A percentile compares a stretch with the other conserved stretches of the same genome.
phyloP scores from a whole-genome alignment of 2,888 invertebrate genomes.

The Rhagophthalmus giganteus region DNA sequence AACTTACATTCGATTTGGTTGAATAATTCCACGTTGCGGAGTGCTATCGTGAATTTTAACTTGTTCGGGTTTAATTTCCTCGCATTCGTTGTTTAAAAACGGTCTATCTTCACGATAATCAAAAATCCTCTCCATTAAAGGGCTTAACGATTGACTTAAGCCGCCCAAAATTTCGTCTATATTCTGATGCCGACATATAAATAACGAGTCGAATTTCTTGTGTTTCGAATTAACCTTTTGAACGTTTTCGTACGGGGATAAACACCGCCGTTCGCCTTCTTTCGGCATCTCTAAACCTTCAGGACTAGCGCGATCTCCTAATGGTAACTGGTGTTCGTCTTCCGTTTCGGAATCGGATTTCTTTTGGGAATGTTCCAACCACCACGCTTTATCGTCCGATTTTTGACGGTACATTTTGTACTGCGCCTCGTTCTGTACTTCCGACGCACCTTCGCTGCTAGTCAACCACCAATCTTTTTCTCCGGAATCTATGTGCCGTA shows the following conservation, averaged over 20 bases:
- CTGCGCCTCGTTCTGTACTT: slow-evolving; percentile 34
- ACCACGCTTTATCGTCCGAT: slow-evolving; percentile 61
- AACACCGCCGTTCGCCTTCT: slow-evolving; percentile 56
- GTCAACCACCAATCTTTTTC: slow-evolving; percentile 72
- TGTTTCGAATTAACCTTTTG: slow-evolving; percentile 43
- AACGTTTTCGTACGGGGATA: slow-evolving; percentile 75
- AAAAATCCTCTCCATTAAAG: slow-evolving; percentile 64
- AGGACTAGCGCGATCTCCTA: slow-evolving; percentile 80
- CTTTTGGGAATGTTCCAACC: slow-evolving; percentile 55
- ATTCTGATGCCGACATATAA: slow-evolving; percentile 83
- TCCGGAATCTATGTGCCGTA: slow-evolving; percentile 69
- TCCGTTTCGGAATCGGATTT: slow-evolving; percentile 55
- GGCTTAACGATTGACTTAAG: slow-evolving; percentile 63
- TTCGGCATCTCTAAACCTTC: slow-evolving; percentile 68
- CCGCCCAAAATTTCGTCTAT: slow-evolving; percentile 87
- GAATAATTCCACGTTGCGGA: slow-evolving; percentile 69
- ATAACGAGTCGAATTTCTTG: slow-evolving; percentile 58
- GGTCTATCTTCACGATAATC: slow-evolving; percentile 48
- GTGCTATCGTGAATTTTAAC: slow-evolving; percentile 80
- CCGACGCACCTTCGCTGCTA: slow-evolving; percentile 50
- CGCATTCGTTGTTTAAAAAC: slow-evolving; percentile 59
- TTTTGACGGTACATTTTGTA: slow-evolving; percentile 56
- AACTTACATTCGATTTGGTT: slow-evolving; percentile 50
- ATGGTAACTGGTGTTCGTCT: slow-evolving; percentile 58
- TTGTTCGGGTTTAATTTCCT: slow-evolving; percentile 77